phyloP scores from a whole-genome alignment of 1,140 invertebrate genomes.

The Saccostrea cuccullata region DNA sequence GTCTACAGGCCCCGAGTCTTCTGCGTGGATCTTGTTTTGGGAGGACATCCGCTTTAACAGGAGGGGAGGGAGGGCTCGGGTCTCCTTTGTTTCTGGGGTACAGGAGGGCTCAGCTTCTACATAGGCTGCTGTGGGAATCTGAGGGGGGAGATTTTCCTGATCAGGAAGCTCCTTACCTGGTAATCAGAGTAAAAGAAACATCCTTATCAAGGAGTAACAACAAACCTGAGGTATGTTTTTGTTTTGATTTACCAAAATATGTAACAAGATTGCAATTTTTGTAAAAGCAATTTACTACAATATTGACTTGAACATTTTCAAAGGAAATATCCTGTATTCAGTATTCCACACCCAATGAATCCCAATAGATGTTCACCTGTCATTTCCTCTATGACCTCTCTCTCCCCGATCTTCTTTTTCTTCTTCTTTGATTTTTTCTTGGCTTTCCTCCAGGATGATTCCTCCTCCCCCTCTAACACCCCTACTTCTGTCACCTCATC shows the following conservation, averaged over 20 bases:
- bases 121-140: not conserved
- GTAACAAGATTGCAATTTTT: too few species aligned
- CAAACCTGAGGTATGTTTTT: too few species aligned
- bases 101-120: not conserved
- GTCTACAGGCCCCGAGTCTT: not conserved
- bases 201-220: not conserved
- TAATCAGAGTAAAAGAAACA: not conserved
- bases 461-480: not conserved
- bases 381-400: not conserved
- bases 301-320: too few species aligned
- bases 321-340: too few species aligned
- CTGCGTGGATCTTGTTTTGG: not conserved
- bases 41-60: not conserved
- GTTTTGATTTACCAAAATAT: too few species aligned
- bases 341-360: too few species aligned
- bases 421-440: conserved; percentile 10
- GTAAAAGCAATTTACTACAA: too few species aligned
- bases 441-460: not conserved
- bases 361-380: not conserved
- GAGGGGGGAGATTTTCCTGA: not conserved
- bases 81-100: not conserved
- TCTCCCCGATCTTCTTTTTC: conserved; percentile 11
- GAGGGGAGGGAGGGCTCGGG: not conserved
- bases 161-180: conserved; percentile 13
- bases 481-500: not conserved